These are phyloP conservation scores for Zingel zingel DNA, from an alignment of 2,113 vertebrate genomes.

Conservation along the genomic window DNA sequence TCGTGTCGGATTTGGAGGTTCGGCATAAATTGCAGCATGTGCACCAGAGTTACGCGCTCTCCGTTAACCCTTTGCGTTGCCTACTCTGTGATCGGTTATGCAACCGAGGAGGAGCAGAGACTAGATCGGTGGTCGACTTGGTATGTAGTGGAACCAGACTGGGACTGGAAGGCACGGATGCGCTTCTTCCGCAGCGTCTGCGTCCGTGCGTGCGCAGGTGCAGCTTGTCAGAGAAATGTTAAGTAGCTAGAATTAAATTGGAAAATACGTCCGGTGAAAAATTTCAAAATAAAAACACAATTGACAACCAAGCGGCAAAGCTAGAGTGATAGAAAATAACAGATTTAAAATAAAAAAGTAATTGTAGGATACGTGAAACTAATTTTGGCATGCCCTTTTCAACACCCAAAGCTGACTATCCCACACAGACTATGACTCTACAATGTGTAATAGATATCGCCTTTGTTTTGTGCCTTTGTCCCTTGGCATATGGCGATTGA, in stretches of 20 bases:
- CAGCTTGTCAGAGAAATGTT: background rate
- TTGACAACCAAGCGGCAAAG: background rate
- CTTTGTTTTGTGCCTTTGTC: background rate
- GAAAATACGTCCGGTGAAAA: background rate
- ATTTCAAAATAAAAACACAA: constrained; percentile 21
- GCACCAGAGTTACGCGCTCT: background rate
- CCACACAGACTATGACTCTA: background rate
- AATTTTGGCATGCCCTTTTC: background rate
- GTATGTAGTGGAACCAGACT: background rate
- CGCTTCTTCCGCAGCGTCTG: constrained; percentile 2
- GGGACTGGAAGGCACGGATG: constrained; percentile 1
- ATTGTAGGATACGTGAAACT: background rate
- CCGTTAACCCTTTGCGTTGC: background rate
- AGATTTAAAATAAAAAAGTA: background rate
- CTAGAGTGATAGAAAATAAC: background rate
- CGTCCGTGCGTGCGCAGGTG: background rate
- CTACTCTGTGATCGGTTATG: constrained; percentile 23
- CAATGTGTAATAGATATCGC: background rate
- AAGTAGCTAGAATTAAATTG: background rate
- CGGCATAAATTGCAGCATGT: constrained; percentile 16
- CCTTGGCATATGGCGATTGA: background rate
- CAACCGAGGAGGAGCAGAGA: constrained; percentile 21
- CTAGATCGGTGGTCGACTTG: constrained; percentile 6
- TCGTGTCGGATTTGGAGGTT: background rate
- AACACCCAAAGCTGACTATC: background rate